These are phyloP conservation scores for Copidosoma floridanum DNA, from an alignment of 1,140 invertebrate species.

Conservation along the genomic window DNA sequence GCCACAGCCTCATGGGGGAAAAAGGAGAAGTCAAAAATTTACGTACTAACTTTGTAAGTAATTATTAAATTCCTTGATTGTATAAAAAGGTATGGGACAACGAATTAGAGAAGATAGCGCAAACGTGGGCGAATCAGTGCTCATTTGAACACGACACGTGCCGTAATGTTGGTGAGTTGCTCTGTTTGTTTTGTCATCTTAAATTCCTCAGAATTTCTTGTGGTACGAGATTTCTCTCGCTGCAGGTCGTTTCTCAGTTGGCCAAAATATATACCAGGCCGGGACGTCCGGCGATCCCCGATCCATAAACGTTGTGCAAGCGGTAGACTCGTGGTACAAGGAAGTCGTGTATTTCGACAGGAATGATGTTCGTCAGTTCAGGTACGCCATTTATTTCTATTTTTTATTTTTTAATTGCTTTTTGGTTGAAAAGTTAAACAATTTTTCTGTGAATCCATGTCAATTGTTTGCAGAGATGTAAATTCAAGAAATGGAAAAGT, in stretches of 20 bases:
- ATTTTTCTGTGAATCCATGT: no score
- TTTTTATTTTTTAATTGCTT: no score
- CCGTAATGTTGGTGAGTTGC: slow-evolving; percentile 54
- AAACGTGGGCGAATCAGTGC: slow-evolving; percentile 64
- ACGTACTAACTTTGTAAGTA: no score
- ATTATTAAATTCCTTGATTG: no score
- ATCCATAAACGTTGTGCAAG: background rate
- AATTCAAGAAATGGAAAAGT: slow-evolving; percentile 19
- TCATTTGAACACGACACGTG: slow-evolving; percentile 57
- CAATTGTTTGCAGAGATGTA: no score
- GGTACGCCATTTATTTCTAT: background rate
- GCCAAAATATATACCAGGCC: background rate
- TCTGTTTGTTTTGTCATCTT: background rate
- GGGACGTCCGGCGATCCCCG: background rate
- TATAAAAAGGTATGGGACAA: slow-evolving; percentile 58
- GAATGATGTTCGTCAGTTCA: background rate
- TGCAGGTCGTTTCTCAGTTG: background rate
- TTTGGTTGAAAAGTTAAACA: no score
- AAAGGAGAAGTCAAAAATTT: no score
- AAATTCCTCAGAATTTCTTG: background rate
- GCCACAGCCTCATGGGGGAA: no score
- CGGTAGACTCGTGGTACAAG: slow-evolving; percentile 26
- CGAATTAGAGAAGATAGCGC: slow-evolving; percentile 60
- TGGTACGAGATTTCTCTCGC: no score
- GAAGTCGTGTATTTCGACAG: slow-evolving; percentile 21